A percentile compares a stretch with the other conserved stretches of the same genome.
phyloP scores from a whole-genome alignment of 2,113 vertebrate genomes.

The Cryptomyrus ogoouensis region DNA sequence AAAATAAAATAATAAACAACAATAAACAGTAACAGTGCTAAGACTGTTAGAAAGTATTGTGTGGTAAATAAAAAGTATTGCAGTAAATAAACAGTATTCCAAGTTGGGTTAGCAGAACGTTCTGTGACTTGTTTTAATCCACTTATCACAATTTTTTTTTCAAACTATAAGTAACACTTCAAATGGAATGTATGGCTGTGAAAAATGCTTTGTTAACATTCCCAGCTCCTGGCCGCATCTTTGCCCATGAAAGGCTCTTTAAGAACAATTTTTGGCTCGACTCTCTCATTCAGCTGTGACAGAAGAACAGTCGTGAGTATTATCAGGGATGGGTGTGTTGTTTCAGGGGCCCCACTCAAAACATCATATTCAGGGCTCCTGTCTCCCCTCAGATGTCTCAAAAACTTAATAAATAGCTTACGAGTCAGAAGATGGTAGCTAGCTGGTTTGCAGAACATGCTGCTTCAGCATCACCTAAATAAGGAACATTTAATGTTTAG shows the following conservation, averaged over 20 bases:
- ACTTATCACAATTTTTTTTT: background rate
- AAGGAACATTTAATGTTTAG: background rate
- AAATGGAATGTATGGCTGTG: background rate
- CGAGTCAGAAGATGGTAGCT: background rate
- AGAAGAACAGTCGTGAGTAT: slow-evolving; percentile 63
- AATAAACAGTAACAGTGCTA: background rate
- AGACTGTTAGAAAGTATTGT: background rate
- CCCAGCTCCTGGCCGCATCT: slow-evolving; percentile 53
- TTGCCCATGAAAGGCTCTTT: slow-evolving; percentile 46
- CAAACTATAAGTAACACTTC: background rate
- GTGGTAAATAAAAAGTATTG: background rate
- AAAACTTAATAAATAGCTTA: background rate
- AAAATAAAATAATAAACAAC: background rate
- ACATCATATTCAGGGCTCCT: background rate
- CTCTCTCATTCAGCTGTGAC: slow-evolving; percentile 72
- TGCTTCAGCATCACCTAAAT: background rate
- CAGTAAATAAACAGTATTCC: background rate
- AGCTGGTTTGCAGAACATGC: background rate
- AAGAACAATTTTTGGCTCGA: slow-evolving; percentile 74
- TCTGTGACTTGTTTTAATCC: background rate
- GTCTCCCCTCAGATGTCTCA: background rate
- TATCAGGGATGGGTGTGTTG: background rate
- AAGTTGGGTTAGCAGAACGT: background rate
- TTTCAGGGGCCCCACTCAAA: background rate
- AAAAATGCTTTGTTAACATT: slow-evolving; percentile 1